Base-by-base conservation (phyloP, 2,113 vertebrate species). In the Callipepla squamata region DNA sequence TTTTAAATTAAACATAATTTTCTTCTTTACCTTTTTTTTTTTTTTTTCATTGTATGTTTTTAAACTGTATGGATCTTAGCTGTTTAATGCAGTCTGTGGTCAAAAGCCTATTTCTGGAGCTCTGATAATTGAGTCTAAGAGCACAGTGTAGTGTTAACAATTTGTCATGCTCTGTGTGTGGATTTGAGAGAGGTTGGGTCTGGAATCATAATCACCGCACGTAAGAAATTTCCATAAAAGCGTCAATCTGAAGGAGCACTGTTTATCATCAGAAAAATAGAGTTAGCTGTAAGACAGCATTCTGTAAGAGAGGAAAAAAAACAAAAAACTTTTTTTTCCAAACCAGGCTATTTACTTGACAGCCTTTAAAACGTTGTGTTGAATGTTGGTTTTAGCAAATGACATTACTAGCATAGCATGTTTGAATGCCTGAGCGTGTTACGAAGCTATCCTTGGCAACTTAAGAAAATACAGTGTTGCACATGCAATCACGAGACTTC, bases 321-420 rank as follows among this genome's bases (percentile, higher is more conserved):
- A 9, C 9, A 22, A 47, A 48, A 51, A 45, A 6, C 17, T 69
- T 87, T 91, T 95, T 68, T 28, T 26, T 40, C 40, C 11, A 12
- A 28, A 44, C 45, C 84, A 28, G 44, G 5, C 18, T n/a, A 61
- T n/a, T 4, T 85, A 62, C 38, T 40, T 74, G 32, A 13, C 87
- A 13, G 44, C 55, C 47, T 94, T 94, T 22, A 69, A 83, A 93
- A 19, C 61, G n/a, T 32, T 92, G 36, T 34, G 80, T 87, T 45
- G 93, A 89, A 80, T 13, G 7, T 22, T 12, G 70, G 34, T 61
- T 93, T 91, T 93, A 62, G 68, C 80, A 95, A 90, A 61, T 94
- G 77, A 22, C 21, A 22, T 87, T 93, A 59, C 38, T 93, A 78
- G 47, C 34, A 28, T 50, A 94, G 59, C 18, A 16, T 26, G 61